phyloP scores from a whole-genome alignment of 2,888 invertebrate genomes.

The Dynastes maya region DNA sequence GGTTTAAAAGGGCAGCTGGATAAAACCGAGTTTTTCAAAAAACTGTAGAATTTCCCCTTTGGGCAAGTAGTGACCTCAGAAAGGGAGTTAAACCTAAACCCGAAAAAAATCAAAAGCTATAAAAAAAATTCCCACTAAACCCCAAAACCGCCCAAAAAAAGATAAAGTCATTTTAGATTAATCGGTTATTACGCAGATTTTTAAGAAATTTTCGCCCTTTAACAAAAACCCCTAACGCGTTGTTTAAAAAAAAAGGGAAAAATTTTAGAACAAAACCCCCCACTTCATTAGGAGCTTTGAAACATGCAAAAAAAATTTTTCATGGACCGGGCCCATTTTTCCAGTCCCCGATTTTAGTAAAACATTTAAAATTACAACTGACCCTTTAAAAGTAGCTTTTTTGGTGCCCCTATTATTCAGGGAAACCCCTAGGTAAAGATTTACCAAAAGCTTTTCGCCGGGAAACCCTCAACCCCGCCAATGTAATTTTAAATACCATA shows the following conservation, averaged over 20 bases:
- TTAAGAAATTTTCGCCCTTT: background rate
- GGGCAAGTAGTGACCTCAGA: no score
- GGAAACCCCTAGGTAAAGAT: conserved; percentile 50
- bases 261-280: background rate
- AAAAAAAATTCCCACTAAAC: no score
- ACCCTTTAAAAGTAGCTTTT: no score
- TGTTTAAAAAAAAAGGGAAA: no score
- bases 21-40: no score
- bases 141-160: background rate
- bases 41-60: no score
- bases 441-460: conserved; percentile 48
- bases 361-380: no score
- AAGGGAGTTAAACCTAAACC: no score
- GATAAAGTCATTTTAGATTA: background rate
- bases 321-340: background rate
- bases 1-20: no score
- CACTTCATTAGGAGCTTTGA: background rate
- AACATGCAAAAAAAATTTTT: background rate
- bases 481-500: conserved; percentile 49
- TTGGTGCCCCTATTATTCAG: conserved; percentile 16
- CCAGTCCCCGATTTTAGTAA: conserved; percentile 11
- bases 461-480: conserved; percentile 46
- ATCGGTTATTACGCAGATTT: background rate
- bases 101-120: no score
- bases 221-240: background rate